phyloP scores from a whole-genome alignment of 2,888 invertebrate genomes.

The Thymelicus acteon region DNA sequence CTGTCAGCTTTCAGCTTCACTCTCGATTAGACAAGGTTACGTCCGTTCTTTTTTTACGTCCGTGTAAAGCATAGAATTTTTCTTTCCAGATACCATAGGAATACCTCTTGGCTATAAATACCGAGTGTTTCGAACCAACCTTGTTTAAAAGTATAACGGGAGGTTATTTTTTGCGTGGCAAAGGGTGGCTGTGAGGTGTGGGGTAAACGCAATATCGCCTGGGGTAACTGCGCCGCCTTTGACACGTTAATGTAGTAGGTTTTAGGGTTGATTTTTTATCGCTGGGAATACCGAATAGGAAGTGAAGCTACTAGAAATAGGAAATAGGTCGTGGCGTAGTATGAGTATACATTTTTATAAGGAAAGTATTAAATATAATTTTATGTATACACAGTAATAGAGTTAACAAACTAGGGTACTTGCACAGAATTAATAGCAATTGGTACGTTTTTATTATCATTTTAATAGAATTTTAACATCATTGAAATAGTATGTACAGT shows the following conservation, averaged over 20 bases:
- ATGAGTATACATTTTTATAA: too few relatives aligned
- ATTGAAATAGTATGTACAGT: too few relatives aligned
- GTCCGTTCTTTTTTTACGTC: too few relatives aligned
- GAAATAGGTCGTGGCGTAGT: neutral
- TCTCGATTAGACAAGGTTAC: too few relatives aligned
- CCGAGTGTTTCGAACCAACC: slow-evolving; percentile 17
- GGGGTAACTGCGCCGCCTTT: slow-evolving; percentile 18
- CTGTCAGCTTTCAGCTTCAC: too few relatives aligned
- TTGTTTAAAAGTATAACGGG: slow-evolving; percentile 35
- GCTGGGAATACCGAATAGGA: neutral
- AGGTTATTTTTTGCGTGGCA: slow-evolving; percentile 24
- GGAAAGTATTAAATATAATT: too few relatives aligned
- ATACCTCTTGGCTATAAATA: slow-evolving; percentile 32
- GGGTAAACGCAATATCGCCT: slow-evolving; percentile 25
- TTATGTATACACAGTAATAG: too few relatives aligned
- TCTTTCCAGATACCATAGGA: neutral
- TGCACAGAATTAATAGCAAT: too few relatives aligned
- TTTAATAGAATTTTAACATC: too few relatives aligned
- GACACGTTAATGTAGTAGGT: slow-evolving; percentile 20
- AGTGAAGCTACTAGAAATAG: neutral
- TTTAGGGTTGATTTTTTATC: slow-evolving; percentile 11
- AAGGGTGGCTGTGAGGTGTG: slow-evolving; percentile 29
- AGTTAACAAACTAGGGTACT: too few relatives aligned
- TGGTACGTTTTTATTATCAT: too few relatives aligned
- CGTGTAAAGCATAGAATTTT: neutral